Conservation (phyloP, 2,888 invertebrate genomes). For the Horisme vitalbata region DNA sequence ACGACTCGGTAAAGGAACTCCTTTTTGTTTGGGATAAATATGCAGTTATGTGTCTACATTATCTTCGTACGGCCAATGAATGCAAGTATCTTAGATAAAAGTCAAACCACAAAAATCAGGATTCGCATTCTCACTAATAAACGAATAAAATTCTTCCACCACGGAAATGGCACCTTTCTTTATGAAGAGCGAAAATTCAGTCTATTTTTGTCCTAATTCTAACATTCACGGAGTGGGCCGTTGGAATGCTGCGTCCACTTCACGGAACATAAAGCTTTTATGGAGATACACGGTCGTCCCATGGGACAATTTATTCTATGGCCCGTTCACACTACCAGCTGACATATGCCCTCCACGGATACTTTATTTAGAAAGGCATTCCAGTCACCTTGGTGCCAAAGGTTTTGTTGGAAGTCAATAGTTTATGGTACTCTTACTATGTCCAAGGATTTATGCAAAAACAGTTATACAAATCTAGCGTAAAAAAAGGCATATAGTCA, state of each 20-base stretch:
- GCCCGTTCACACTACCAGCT: conserved; percentile 34
- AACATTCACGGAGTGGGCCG: conserved; percentile 39
- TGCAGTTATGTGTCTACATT: too few relatives aligned
- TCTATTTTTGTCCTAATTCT: conserved; percentile 43
- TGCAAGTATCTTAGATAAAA: neutral
- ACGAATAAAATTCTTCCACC: conserved; percentile 5
- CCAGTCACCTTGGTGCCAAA: conserved; percentile 22
- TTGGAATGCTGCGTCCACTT: conserved; percentile 54
- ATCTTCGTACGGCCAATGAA: too few relatives aligned
- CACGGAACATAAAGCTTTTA: conserved; percentile 73
- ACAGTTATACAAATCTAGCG: conserved; percentile 3
- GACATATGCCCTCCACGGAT: conserved; percentile 40
- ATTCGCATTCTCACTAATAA: neutral
- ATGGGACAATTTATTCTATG: conserved; percentile 48
- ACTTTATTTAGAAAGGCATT: conserved; percentile 42
- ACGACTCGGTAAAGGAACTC: too few relatives aligned
- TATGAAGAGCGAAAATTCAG: conserved; percentile 33
- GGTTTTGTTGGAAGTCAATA: conserved; percentile 4
- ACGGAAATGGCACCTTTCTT: conserved; percentile 4
- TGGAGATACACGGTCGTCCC: conserved; percentile 55
- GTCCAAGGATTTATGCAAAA: conserved; percentile 2
- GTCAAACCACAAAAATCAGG: neutral
- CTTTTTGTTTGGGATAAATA: too few relatives aligned
- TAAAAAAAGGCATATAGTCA: conserved; percentile 1
- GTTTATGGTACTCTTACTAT: neutral